Base-by-base conservation (phyloP, 1,140 invertebrate genomes). In the Pteromalus puparum region DNA sequence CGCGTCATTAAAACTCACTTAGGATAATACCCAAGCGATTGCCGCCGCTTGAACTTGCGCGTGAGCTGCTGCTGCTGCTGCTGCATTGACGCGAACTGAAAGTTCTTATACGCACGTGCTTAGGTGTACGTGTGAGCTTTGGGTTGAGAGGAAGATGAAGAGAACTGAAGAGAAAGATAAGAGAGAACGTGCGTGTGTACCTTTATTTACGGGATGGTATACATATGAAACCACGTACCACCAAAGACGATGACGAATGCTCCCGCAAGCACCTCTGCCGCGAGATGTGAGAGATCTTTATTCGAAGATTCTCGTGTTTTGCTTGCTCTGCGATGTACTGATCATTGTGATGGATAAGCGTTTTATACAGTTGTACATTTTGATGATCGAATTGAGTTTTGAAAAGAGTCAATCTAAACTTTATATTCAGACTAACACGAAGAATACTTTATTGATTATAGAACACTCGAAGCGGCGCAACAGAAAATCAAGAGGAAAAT, bases 1-100 rank as follows among this genome's bases (percentile, higher is more conserved):
- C 48, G 24, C 87, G 89, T 88, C 91, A 90, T 92, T 92, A 92
- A 92, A 92, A 91, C 87, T 92, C 90, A 90, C 90, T 92, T 91
- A 92, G 90, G 91, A 89, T 91, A 91, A 91, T 90, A 89, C 87
- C 87, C 81, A 86, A 87, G 82, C 88, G 87, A 90, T 90, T 89
- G 85, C 87, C 87, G 85, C 87, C 87, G 85, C 87, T 87, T 85
- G 83, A 89, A 42, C 77, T 70, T 81, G 78, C 85, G 65, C 75
- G 7, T 0, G 26, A n/a, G 38, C 42, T 30, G 28, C 26, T 13
- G 7, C 15, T 18, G 38, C 21, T 38, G 18, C 13, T 1, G 30
- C 38, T 38, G 2, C 28, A 73, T 70, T 67, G 80, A 53, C 68
- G 28, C 18, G 9, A 42, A 34, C 24, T 24, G 30, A 34, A n/a